Base-by-base conservation (phyloP, 2,888 invertebrate genomes). In the Phragmatobia fuliginosa region DNA sequence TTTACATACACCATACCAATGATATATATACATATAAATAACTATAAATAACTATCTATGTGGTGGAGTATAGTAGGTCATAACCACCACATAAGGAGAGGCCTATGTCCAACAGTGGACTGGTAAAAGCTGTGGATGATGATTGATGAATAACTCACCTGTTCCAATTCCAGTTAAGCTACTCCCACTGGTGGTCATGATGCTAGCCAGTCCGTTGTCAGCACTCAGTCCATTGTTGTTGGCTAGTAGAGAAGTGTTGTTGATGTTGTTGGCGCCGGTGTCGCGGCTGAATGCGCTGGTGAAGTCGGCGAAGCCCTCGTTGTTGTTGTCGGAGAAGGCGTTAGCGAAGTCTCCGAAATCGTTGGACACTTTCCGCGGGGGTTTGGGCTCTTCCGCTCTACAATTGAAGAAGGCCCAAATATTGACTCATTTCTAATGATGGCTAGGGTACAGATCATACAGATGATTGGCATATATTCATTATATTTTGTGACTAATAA, bases 271-370 rank as follows among this genome's bases (percentile, higher is more conserved):
- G 41, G 61, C 36, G 62, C 65, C 74, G 36, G 18, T 31, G 31
- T 70, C 56, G 3, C 68, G 80, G 5, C 73, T 87, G 91, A 98
- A 98, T 14, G 97, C 97, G 61, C 96, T 96, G 73, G 96, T 95
- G 89, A 98, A 98, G 92, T 98, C 98, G 0, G 98, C 98, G 91
- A 98, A 98, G 77, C 97, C 97, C 80, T 97, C 97, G 73, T 90
- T 93, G 70, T 76, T 73, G 72, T 68, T 70, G 33, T 66, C 63
- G 79, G 67, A 95, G 88, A 98, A 98, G 0, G 97, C 98, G 74
- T 96, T 95, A 7, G 96, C 94, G 87, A 98, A 98, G 91, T 98
- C 97, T 0, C 98, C 98, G 89, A 98, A 98, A 71, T 98, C 98
- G 59, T 80, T 75, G 1, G 85, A 83, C 0, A 77, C 78, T 61